Evolutionary conservation across 2,797 vertebrate genomes (phyloP).

Genomic region (Picus viridis): DNA sequence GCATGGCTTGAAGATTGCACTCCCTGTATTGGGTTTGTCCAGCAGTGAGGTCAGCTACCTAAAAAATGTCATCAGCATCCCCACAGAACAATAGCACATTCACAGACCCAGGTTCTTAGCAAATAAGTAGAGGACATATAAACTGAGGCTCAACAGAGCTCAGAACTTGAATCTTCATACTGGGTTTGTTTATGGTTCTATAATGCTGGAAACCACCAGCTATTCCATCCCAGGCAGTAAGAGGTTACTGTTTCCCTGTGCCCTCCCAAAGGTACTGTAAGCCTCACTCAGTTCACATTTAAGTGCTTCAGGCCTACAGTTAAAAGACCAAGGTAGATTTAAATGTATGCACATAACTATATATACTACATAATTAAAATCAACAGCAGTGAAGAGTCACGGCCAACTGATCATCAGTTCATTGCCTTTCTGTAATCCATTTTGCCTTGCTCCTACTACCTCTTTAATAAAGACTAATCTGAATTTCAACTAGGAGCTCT

Average conservation of each 20-base stretch:
- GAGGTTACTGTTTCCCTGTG: not conserved
- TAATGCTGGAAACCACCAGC: not conserved
- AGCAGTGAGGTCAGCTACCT: not conserved
- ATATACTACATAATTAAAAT: not conserved
- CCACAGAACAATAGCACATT: not conserved
- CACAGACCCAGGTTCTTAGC: not conserved
- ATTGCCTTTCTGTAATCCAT: not conserved
- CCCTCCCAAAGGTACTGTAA: not conserved
- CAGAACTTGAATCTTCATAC: not conserved
- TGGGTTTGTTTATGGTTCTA: not conserved
- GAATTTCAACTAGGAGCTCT: not conserved
- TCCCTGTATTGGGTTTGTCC: not conserved
- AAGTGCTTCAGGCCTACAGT: not conserved
- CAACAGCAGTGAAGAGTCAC: not conserved
- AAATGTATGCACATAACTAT: not conserved
- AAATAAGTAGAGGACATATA: not conserved
- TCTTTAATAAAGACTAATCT: not conserved
- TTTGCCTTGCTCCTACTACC: not conserved
- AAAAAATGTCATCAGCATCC: not conserved
- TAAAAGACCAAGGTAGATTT: not conserved
- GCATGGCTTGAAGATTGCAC: not conserved
- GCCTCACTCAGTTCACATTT: not conserved
- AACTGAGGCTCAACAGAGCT: not conserved
- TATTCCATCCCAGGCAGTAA: not conserved
- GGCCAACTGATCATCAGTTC: not conserved